Evolutionary conservation across 2,113 vertebrate species (phyloP).

Genomic region (Siniperca chuatsi): DNA sequence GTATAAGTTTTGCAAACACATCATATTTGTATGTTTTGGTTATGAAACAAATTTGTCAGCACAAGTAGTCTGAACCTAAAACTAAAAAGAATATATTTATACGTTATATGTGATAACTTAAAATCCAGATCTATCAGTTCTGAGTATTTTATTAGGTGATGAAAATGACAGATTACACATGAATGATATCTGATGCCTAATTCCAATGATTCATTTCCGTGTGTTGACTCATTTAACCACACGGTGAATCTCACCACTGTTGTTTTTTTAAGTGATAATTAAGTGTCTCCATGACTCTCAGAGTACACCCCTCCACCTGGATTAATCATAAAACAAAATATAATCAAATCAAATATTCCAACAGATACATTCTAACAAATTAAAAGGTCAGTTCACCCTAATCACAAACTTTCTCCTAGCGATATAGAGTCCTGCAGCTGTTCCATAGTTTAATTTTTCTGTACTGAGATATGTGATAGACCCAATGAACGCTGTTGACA

Average conservation of each 20-base stretch:
- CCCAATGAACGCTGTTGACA: neutral
- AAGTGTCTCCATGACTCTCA: neutral
- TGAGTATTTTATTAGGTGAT: neutral
- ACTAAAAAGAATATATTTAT: neutral
- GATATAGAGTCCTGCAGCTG: neutral
- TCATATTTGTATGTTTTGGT: neutral
- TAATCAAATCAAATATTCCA: neutral
- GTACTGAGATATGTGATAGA: neutral
- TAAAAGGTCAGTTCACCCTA: neutral
- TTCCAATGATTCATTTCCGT: constrained; percentile 43
- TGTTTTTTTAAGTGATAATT: constrained; percentile 8
- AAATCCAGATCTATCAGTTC: no score
- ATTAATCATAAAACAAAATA: neutral
- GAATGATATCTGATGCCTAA: constrained; percentile 8
- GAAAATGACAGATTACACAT: constrained; percentile 15
- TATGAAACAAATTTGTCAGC: neutral
- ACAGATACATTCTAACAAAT: neutral
- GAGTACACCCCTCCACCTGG: constrained; percentile 13
- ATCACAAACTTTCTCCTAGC: neutral
- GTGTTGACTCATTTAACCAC: constrained; percentile 49
- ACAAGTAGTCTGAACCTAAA: neutral
- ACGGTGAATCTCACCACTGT: constrained; percentile 22
- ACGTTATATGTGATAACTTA: neutral
- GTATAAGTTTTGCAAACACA: neutral
- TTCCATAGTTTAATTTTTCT: neutral